phyloP scores from a whole-genome alignment of 2,797 vertebrate species.

The Anisognathus igniventris region DNA sequence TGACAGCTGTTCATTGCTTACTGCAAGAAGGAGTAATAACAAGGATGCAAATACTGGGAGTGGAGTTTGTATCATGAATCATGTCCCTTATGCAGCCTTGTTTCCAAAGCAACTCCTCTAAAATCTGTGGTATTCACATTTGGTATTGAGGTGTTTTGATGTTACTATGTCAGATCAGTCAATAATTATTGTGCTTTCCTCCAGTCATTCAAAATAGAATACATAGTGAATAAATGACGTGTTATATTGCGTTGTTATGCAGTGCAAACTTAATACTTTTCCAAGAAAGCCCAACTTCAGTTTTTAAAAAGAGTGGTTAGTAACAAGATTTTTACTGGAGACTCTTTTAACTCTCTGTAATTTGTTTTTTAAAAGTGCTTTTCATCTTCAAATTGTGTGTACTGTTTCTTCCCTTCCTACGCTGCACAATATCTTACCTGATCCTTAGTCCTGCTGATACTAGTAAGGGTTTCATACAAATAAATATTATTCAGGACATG shows the following conservation, averaged over 20 bases:
- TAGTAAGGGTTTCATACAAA: fast-evolving
- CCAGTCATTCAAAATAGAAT: not conserved
- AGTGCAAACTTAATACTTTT: not conserved
- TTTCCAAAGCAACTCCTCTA: not conserved
- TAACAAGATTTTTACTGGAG: not conserved
- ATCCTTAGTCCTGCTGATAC: not conserved
- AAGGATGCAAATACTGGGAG: not conserved
- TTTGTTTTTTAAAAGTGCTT: not conserved
- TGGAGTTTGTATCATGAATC: not conserved
- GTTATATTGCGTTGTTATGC: not conserved
- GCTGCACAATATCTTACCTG: not conserved
- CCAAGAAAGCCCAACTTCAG: not conserved
- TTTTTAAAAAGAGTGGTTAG: not conserved
- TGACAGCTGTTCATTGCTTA: not conserved
- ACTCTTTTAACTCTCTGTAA: not conserved
- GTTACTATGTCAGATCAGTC: not conserved
- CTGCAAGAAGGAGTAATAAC: not conserved
- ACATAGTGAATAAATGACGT: fast-evolving
- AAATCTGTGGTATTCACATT: not conserved
- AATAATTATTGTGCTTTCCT: not conserved
- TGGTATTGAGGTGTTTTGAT: not conserved
- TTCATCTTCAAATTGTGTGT: not conserved
- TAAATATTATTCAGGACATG: not conserved
- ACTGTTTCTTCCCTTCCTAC: not conserved
- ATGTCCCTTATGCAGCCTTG: not conserved